Percentiles rank a stretch among this genome's conserved stretches.
Evolutionary conservation across 1,140 invertebrate genomes (phyloP).

Genomic region (Papilio xuthus): DNA sequence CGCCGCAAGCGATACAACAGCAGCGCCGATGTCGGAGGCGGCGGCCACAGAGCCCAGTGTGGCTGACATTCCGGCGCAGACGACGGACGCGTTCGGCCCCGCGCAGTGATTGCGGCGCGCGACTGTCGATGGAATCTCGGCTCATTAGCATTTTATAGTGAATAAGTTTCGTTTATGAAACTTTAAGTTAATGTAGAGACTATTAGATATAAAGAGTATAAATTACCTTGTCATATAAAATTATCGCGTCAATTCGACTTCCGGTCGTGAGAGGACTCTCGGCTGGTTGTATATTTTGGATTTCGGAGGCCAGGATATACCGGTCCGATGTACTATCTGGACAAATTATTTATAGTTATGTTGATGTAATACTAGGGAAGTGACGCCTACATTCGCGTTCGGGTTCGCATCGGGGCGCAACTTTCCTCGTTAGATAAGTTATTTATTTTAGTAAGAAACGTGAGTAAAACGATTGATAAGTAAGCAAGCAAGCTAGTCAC

Average conservation of each 20-base stretch:
- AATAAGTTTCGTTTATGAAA: constrained; percentile 77
- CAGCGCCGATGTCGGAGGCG: constrained; percentile 23
- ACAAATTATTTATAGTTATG: constrained; percentile 76
- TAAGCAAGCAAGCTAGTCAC: constrained; percentile 80
- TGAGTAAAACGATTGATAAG: constrained; percentile 67
- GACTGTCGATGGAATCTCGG: constrained; percentile 61
- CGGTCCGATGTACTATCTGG: constrained; percentile 71
- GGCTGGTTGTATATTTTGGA: constrained; percentile 49
- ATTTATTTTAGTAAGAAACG: constrained; percentile 79
- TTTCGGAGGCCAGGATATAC: constrained; percentile 47
- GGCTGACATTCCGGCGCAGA: constrained; percentile 33
- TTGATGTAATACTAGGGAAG: constrained; percentile 39
- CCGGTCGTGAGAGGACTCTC: constrained; percentile 42
- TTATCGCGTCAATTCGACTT: constrained; percentile 64
- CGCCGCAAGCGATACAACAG: constrained; percentile 40
- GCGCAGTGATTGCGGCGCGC: constrained; percentile 54
- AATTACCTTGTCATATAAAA: constrained; percentile 54
- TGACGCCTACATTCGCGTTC: background rate
- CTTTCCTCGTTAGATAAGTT: constrained; percentile 74
- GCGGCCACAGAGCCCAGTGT: constrained; percentile 27
- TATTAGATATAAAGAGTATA: constrained; percentile 68
- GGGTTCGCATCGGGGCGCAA: constrained; percentile 44
- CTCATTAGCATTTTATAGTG: constrained; percentile 72
- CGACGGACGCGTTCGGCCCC: constrained; percentile 45
- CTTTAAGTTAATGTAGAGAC: constrained; percentile 75